Conservation (phyloP, 2,113 vertebrate genomes). For the Malurus alboscapulatus region DNA sequence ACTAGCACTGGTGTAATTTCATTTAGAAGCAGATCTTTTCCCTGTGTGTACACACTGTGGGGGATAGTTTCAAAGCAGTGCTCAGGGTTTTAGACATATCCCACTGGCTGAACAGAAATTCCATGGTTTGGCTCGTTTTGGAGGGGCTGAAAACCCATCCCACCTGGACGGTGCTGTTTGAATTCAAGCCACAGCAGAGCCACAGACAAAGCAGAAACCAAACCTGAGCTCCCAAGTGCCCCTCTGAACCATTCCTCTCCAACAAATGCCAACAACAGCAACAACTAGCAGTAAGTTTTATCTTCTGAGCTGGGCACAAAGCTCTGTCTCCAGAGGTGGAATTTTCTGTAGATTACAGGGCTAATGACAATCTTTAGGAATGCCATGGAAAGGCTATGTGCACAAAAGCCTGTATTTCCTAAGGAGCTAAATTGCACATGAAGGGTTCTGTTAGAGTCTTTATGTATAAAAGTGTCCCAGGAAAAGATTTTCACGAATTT, state of each 20-base stretch:
- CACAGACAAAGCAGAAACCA: neutral
- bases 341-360: neutral
- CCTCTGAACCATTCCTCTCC: neutral
- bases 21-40: neutral
- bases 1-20: neutral
- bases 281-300: neutral
- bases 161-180: neutral
- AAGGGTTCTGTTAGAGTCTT: neutral
- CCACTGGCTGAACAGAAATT: neutral
- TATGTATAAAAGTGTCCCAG: neutral
- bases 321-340: neutral
- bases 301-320: neutral
- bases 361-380: neutral
- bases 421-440: neutral
- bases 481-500: neutral
- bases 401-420: neutral
- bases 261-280: neutral
- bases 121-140: neutral
- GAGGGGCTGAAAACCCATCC: neutral
- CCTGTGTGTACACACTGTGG: neutral
- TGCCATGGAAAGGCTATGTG: neutral
- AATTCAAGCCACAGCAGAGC: neutral
- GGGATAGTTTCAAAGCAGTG: neutral
- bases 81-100: neutral
- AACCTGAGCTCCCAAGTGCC: neutral